Evolutionary conservation across 2,888 invertebrate genomes (phyloP), one percentile per base, ranked within the genome.

Genomic region (Andrena bicolor): DNA sequence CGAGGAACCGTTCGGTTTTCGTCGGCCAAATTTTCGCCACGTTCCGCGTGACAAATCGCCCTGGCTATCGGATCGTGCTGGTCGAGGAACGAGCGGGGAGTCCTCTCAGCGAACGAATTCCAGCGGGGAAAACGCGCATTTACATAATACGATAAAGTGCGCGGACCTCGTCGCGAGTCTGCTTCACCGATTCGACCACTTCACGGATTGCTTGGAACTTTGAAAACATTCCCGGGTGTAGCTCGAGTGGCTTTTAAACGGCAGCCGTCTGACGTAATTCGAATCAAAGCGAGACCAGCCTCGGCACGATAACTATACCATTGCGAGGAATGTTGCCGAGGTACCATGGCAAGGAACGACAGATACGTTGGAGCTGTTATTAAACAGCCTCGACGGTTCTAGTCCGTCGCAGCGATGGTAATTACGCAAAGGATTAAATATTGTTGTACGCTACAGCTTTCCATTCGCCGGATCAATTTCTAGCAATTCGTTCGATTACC

Each of bases 41-140:
- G 60, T 63, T 51, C 20, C 49, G 49, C 60, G 56, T 60, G 76
- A 65, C 66, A 75, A 75, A 75, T 66, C 66, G 68, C 30, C 13
- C 23, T 6, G 20, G 35, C 53, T 41, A 56, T 64, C 63, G 64
- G 23, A 53, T 63, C 60, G 56, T n/a, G 51, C n/a, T 8, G 23
- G 58, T 35, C 56, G 48, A n/a, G 32, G 35, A 35, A 51, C 56
- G 20, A 35, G 61, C 56, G 20, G 23, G 23, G 1, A 23, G 4
- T 20, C 35, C 30, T 51, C 20, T 69, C 68, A 48, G 23, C 60
- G 68, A 49, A 48, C 49, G 30, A 76, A 63, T 61, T 48, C 61
- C 69, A 23, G 23, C 53, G 61, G 53, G 53, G 53, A 56, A 63
- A 76, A 63, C 28, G 53, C 26, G 58, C 28, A 76, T 76, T 69